Evolutionary conservation across 1,140 invertebrate genomes (phyloP).

Genomic region (Drosophila malerkotliana): DNA sequence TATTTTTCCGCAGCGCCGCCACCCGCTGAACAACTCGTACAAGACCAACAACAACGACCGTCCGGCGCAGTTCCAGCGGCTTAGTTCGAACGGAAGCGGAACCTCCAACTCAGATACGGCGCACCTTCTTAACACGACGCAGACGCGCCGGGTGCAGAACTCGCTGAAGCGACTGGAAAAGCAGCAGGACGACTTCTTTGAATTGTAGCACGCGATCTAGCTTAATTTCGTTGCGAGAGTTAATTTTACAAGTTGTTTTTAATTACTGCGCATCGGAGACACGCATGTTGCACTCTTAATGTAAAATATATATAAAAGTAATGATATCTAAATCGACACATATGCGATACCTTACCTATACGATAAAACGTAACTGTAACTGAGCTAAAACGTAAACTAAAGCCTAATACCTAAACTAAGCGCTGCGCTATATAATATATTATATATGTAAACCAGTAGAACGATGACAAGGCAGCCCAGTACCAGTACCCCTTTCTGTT

Average conservation of each 20-base stretch:
- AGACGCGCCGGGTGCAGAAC: conserved; percentile 90
- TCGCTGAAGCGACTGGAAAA: conserved; percentile 92
- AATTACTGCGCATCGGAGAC: conserved; percentile 44
- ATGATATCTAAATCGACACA: conserved; percentile 27
- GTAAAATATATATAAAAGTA: conserved; percentile 20
- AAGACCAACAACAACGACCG: conserved; percentile 75
- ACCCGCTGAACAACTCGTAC: conserved; percentile 79
- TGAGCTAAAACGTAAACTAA: conserved; percentile 47
- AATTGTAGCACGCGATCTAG: conserved; percentile 89
- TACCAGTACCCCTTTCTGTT: conserved; percentile 44
- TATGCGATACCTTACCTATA: conserved; percentile 51
- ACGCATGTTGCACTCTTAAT: conserved; percentile 44
- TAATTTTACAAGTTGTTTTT: conserved; percentile 68
- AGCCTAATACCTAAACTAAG: conserved; percentile 40
- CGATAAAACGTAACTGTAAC: conserved; percentile 39
- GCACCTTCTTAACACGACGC: conserved; percentile 90
- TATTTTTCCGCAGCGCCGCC: conserved; percentile 69
- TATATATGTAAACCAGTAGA: conserved; percentile 65
- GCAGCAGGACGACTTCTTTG: conserved; percentile 94
- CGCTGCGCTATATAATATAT: conserved; percentile 54
- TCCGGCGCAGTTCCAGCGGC: conserved; percentile 67
- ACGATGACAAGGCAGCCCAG: conserved; percentile 59
- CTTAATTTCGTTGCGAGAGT: conserved; percentile 49
- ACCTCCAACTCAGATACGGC: conserved; percentile 82
- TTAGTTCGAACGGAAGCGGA: conserved; percentile 77